Conservation (phyloP, 2,797 vertebrate species). For the Chaenodraco wilsoni region DNA sequence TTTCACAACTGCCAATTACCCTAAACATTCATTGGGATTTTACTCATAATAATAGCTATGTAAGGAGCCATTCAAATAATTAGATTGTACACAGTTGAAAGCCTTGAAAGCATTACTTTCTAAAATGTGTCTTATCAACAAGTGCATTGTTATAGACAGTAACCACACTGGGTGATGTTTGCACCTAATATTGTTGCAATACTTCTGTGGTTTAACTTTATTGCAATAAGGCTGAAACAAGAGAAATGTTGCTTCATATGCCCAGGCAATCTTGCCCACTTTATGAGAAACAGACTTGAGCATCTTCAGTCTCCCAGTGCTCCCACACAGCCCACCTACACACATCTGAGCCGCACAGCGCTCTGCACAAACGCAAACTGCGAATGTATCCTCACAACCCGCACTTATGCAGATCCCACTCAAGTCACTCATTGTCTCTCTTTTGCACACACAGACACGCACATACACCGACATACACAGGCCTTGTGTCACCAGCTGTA, state of each 20-base stretch:
- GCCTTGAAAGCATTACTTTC: neutral
- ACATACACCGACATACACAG: constrained; percentile 5
- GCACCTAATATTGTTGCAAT: constrained; percentile 13
- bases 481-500: constrained; percentile 67
- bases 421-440: constrained; percentile 54
- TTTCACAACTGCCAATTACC: constrained; percentile 23
- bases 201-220: constrained; percentile 15
- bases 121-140: constrained; percentile 5
- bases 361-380: constrained; percentile 66
- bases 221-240: constrained; percentile 37
- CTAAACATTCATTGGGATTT: neutral
- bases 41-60: neutral
- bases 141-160: constrained; percentile 8
- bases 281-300: constrained; percentile 72
- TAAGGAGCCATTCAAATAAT: neutral
- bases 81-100: neutral
- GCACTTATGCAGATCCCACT: constrained; percentile 53
- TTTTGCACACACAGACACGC: constrained; percentile 10
- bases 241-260: constrained; percentile 50
- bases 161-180: neutral
- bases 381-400: constrained; percentile 65
- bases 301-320: constrained; percentile 76
- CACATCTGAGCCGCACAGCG: constrained; percentile 78
- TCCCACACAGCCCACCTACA: constrained; percentile 80
- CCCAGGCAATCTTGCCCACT: constrained; percentile 63